Base-by-base conservation (phyloP, 2,797 vertebrate species). In the Paratrypauchen microcephalus region DNA sequence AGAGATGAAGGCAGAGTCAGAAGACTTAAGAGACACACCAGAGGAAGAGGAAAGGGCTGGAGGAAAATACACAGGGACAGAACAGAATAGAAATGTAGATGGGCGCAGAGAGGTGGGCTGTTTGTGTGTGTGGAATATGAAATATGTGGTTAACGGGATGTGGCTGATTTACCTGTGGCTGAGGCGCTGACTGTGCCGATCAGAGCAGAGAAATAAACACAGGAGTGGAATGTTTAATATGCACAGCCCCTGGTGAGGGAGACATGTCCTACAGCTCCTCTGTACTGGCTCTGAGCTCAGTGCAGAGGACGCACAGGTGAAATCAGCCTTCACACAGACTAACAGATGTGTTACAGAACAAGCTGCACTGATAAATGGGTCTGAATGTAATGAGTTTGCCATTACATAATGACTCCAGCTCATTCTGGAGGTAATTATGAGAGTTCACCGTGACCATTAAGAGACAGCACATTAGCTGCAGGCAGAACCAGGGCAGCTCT, bases 341-440 rank as follows among this genome's bases (percentile, higher is more conserved):
- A 66, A 75, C 32, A 0, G 72, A 67, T 72, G 83, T 83, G 80
- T 74, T 71, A 84, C 78, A 72, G 76, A 86, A 83, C 68, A 77
- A 73, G 75, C 81, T 76, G 59, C n/a, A 24, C 82, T 82, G 78
- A 90, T 86, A 84, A 86, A 67, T 83, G 63, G 75, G 72, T 79
- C 76, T 70, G 80, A 76, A 85, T 91, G 89, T 87, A 89, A 88
- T 85, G 85, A 84, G 83, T 65, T 75, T 86, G 79, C 79, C 78
- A 86, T 83, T 80, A 72, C 72, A 59, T 87, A 85, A 87, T 80
- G 82, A 77, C 82, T 85, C 76, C 71, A 77, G 76, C 83, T 88
- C 83, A 78, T 86, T 83, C 73, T 83, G 79, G 77, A 89, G 84
- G 78, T 86, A 83, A 88, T 91, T 89, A 88, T 76, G 65, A 81